These are phyloP conservation scores for Piprites chloris DNA, from an alignment of 2,113 vertebrate species.

Conservation along the genomic window DNA sequence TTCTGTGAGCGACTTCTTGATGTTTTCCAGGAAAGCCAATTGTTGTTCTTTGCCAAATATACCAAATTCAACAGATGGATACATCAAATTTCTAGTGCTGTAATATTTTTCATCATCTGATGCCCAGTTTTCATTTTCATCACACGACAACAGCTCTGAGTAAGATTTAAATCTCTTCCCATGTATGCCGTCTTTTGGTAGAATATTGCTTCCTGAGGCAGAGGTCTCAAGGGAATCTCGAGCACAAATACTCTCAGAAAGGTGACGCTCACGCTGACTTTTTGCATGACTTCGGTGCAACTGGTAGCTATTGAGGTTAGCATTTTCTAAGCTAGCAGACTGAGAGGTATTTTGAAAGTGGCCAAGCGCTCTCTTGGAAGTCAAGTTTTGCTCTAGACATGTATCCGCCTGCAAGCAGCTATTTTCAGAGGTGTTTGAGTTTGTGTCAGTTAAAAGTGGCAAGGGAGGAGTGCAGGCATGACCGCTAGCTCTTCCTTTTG, in stretches of 20 bases:
- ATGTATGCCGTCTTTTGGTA: background rate
- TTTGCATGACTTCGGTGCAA: background rate
- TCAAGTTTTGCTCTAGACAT: conserved; percentile 5
- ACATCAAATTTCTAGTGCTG: conserved; percentile 52
- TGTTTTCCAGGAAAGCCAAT: conserved; percentile 77
- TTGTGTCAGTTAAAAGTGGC: conserved; percentile 8
- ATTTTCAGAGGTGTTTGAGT: background rate
- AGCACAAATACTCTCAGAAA: conserved; percentile 70
- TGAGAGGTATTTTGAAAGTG: conserved; percentile 16
- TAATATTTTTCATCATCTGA: background rate
- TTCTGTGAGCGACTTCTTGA: conserved; percentile 78
- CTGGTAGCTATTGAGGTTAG: background rate
- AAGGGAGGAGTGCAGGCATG: background rate
- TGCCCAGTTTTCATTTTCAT: conserved; percentile 73
- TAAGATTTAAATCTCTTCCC: conserved; percentile 67
- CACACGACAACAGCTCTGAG: conserved; percentile 66
- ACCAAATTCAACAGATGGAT: conserved; percentile 78
- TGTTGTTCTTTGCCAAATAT: conserved; percentile 83
- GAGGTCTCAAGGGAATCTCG: background rate
- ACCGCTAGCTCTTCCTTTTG: background rate
- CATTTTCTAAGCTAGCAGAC: conserved; percentile 56
- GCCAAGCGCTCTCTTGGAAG: background rate
- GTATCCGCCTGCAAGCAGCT: background rate
- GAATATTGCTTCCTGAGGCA: background rate
- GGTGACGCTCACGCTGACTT: conserved; percentile 66